phyloP scores from a whole-genome alignment of 2,888 invertebrate genomes.

The Drosophila buzzatii region DNA sequence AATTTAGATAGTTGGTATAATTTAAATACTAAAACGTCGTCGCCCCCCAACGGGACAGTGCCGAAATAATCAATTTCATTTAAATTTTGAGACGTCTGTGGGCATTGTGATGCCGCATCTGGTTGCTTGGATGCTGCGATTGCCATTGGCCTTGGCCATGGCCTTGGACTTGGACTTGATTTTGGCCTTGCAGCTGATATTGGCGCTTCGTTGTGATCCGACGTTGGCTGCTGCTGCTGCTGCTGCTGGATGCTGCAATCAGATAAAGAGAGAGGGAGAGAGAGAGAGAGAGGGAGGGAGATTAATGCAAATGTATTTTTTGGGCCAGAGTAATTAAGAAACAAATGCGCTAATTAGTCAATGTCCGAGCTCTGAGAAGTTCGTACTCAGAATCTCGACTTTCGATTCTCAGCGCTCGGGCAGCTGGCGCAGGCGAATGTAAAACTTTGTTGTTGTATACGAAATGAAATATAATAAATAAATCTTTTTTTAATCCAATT shows the following conservation, averaged over 20 bases:
- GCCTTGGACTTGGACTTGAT: constrained; percentile 1
- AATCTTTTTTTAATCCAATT: constrained; percentile 81
- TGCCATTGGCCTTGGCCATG: constrained; percentile 14
- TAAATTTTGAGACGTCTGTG: constrained; percentile 74
- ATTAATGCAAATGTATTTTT: constrained; percentile 63
- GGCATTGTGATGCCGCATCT: constrained; percentile 56
- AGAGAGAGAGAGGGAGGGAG: constrained; percentile 12
- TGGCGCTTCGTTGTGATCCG: constrained; percentile 45
- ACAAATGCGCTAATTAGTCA: constrained; percentile 53
- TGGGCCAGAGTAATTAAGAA: constrained; percentile 38
- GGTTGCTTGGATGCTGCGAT: constrained; percentile 1
- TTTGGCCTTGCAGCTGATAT: constrained; percentile 28
- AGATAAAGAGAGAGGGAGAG: background rate
- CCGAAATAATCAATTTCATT: constrained; percentile 69
- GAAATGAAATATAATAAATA: constrained; percentile 69
- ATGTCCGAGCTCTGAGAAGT: constrained; percentile 17
- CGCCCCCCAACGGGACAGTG: constrained; percentile 37
- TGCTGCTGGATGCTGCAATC: constrained; percentile 26
- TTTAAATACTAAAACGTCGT: constrained; percentile 33
- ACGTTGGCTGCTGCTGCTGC: constrained; percentile 10
- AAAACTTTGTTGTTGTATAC: constrained; percentile 29
- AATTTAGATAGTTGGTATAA: constrained; percentile 47
- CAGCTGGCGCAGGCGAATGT: constrained; percentile 50
- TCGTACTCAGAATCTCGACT: constrained; percentile 4
- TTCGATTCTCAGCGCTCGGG: constrained; percentile 2